These are phyloP conservation scores for Agrochola lota DNA, from an alignment of 2,888 invertebrate genomes.

Conservation along the genomic window DNA sequence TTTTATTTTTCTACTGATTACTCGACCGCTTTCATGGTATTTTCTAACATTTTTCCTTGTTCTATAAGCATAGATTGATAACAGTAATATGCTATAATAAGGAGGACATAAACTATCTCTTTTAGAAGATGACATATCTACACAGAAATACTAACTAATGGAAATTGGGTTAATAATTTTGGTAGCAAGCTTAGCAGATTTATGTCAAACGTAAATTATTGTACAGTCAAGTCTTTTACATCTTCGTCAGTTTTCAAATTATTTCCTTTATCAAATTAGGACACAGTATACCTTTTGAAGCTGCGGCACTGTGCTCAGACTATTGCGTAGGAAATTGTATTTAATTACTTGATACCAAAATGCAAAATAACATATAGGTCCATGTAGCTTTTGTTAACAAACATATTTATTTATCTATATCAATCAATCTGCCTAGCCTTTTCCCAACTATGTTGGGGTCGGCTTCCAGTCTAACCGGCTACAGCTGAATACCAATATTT, in stretches of 20 bases:
- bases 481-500: too few species aligned
- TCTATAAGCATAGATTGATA: slow-evolving; percentile 3
- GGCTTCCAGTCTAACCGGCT: too few species aligned
- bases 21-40: slow-evolving; percentile 9
- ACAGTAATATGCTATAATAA: slow-evolving; percentile 10
- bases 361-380: background rate
- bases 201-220: background rate
- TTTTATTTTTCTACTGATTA: slow-evolving; percentile 32
- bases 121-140: background rate
- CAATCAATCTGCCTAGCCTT: too few species aligned
- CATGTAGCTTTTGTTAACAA: too few species aligned
- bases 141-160: background rate
- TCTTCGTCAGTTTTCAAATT: background rate
- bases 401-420: too few species aligned
- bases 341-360: background rate
- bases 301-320: background rate
- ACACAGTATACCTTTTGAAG: background rate
- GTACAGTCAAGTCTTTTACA: background rate
- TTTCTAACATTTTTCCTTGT: slow-evolving; percentile 7
- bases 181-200: background rate
- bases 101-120: background rate
- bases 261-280: background rate
- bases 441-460: too few species aligned
- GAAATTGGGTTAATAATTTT: background rate
- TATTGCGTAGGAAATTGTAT: background rate